Evolutionary conservation across 2,113 vertebrate genomes (phyloP), one percentile per base, ranked within the genome.

Genomic region (Neodon shergylaensis): DNA sequence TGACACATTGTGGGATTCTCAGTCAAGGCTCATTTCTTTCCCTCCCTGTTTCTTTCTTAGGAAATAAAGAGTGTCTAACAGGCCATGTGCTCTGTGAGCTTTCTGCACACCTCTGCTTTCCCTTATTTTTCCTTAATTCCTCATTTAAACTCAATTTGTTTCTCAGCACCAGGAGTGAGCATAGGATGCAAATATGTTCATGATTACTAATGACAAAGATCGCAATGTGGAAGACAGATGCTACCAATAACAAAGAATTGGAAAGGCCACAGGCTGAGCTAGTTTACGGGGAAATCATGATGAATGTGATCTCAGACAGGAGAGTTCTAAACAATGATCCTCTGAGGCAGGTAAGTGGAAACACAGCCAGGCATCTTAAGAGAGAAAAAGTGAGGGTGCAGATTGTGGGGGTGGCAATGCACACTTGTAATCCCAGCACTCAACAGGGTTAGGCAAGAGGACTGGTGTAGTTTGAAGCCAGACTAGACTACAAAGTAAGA

Each of bases 181-280:
- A 88, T 90, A 0, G 33, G 24, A 90, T 72, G 36, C 19, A 92
- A 97, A 97, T 91, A 91, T 81, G 84, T 81, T 94, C 68, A 90
- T 82, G 95, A 92, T 90, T 92, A 68, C 49, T 70, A 95, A 92
- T 74, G 85, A 77, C 61, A 33, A 47, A 88, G 44, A 82, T 63
- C 31, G 68, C 81, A 77, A 58, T 39, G 44, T n/a, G 3, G 79
- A 77, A 95, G 96, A 96, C 1, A 21, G 66, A 97, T 95, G 86
- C 33, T 94, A 85, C 77, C 84, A 95, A 88, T 95, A 97, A 91
- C n/a, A 78, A 85, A 91, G 92, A 85, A 91, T 22, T 61, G 61
- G n/a, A 49, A 94, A 94, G 66, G 83, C 72, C 0, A 5, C 72
- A 70, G 81, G 81, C 88, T 5, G 22, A 79, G 26, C n/a, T 87